These are phyloP conservation scores for Aptenodytes patagonicus DNA, from an alignment of 2,113 vertebrate genomes.

Conservation along the genomic window DNA sequence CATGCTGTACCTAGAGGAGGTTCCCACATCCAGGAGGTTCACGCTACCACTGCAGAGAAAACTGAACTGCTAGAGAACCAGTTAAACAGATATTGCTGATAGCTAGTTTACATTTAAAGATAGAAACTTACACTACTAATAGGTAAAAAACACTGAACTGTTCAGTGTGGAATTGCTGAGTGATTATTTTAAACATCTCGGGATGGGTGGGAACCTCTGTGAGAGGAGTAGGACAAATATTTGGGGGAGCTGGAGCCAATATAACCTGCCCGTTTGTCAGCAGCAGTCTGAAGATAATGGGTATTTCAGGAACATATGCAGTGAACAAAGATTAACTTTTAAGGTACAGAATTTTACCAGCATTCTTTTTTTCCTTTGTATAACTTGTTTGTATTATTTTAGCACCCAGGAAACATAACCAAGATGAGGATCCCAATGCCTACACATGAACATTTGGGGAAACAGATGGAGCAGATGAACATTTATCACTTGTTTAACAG, in stretches of 20 bases:
- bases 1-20: background rate
- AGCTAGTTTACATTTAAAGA: background rate
- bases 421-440: background rate
- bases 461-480: slow-evolving; percentile 55
- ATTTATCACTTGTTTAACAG: slow-evolving; percentile 48
- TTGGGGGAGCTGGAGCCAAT: background rate
- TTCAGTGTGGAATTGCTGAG: background rate
- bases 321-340: background rate
- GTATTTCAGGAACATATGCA: background rate
- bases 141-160: background rate
- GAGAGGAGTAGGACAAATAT: background rate
- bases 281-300: background rate
- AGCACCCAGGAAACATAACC: background rate
- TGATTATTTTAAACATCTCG: background rate
- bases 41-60: background rate
- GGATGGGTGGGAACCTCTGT: background rate
- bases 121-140: background rate
- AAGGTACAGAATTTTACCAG: background rate
- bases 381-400: slow-evolving; percentile 34
- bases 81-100: background rate
- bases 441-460: slow-evolving; percentile 28
- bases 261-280: background rate
- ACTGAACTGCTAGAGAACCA: background rate
- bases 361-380: background rate
- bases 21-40: background rate